phyloP scores from a whole-genome alignment of 2,113 vertebrate species.

The Ibidorhyncha struthersii region DNA sequence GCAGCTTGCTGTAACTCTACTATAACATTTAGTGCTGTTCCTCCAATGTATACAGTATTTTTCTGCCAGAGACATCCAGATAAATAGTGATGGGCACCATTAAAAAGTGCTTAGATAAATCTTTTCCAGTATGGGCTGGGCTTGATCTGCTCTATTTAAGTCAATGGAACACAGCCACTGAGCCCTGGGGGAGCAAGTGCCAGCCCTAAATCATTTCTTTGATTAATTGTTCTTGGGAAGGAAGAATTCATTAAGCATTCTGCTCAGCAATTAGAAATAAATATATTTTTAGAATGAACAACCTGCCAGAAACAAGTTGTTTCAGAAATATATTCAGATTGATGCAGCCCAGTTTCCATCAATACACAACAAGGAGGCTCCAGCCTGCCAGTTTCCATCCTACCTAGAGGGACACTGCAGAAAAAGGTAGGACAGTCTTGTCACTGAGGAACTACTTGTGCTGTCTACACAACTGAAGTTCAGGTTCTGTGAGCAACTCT shows the following conservation, averaged over 20 bases:
- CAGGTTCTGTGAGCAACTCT: neutral
- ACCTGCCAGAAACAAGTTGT: constrained; percentile 65
- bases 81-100: neutral
- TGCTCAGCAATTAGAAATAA: constrained; percentile 60
- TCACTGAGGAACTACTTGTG: neutral
- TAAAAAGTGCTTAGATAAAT: constrained; percentile 7
- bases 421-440: neutral
- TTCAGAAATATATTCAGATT: constrained; percentile 43
- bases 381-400: neutral
- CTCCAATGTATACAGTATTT: neutral
- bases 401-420: neutral
- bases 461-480: neutral
- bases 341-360: constrained; percentile 44
- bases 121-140: neutral
- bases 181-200: constrained; percentile 33
- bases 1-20: neutral
- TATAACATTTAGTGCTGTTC: neutral
- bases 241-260: constrained; percentile 67
- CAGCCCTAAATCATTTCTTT: constrained; percentile 47
- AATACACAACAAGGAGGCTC: neutral
- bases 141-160: constrained; percentile 28
- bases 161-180: constrained; percentile 47
- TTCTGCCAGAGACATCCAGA: neutral
- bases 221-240: constrained; percentile 66
- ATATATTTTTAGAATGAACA: constrained; percentile 63